Percentiles rank a stretch among this genome's conserved stretches.
These are phyloP conservation scores for Nilaparvata lugens DNA, from an alignment of 1,140 invertebrate species.

Conservation along the genomic window DNA sequence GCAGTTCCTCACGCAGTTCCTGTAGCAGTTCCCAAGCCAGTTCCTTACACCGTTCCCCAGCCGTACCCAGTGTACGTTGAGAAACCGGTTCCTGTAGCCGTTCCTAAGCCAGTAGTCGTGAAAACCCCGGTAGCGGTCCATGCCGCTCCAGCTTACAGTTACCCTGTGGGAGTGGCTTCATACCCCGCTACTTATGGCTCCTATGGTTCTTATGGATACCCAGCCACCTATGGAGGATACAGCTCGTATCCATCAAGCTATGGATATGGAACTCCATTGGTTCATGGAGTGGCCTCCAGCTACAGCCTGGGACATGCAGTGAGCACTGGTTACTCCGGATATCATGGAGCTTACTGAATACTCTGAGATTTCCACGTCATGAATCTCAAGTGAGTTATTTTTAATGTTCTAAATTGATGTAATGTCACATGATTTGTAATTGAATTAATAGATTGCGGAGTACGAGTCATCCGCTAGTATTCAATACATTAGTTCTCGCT, in stretches of 20 bases:
- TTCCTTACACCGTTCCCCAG: conserved; percentile 11
- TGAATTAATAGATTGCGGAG: too few species aligned
- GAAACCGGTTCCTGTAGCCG: conserved; percentile 10
- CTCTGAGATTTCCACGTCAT: too few species aligned
- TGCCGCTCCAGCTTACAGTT: not conserved
- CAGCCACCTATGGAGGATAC: conserved; percentile 2
- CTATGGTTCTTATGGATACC: not conserved
- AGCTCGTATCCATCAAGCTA: not conserved
- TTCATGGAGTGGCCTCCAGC: not conserved
- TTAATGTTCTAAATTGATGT: too few species aligned
- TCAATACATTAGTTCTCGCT: too few species aligned
- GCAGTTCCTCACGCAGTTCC: conserved; percentile 21
- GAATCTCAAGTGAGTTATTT: too few species aligned
- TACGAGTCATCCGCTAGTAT: too few species aligned
- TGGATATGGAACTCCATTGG: not conserved
- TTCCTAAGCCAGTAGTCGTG: conserved; percentile 10
- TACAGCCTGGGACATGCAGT: not conserved
- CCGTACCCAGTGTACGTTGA: conserved; percentile 9
- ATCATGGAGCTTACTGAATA: not conserved
- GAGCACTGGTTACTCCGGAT: not conserved
- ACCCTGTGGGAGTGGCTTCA: not conserved
- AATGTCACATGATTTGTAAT: too few species aligned
- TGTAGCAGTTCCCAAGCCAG: conserved; percentile 12
- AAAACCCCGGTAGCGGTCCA: conserved; percentile 7
- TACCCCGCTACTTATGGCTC: not conserved